Evolutionary conservation across 2,797 vertebrate genomes (phyloP).

Genomic region (Sebastes ruberrimus): DNA sequence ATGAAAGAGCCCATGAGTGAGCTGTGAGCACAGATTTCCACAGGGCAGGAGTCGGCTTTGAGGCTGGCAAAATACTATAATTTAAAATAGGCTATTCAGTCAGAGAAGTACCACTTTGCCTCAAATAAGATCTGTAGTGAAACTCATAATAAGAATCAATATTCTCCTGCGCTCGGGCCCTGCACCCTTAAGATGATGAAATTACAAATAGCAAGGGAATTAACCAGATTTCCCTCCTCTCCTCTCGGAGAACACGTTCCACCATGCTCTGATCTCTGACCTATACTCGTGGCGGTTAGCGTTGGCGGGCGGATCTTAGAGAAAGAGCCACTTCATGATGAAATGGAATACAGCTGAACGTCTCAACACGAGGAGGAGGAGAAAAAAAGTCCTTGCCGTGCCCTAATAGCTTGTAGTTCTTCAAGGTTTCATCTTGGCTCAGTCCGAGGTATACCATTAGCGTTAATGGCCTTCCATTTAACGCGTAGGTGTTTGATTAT

Average conservation of each 20-base stretch:
- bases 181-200: neutral
- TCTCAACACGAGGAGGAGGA: slow-evolving; percentile 3
- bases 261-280: neutral
- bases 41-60: neutral
- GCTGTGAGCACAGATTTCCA: slow-evolving; percentile 24
- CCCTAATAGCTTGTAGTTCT: slow-evolving; percentile 54
- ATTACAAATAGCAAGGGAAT: neutral
- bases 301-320: neutral
- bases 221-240: neutral
- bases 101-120: neutral
- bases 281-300: neutral
- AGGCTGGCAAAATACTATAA: neutral
- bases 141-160: neutral
- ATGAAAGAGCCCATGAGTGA: slow-evolving; percentile 22
- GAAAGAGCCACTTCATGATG: neutral
- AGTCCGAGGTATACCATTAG: slow-evolving; percentile 68
- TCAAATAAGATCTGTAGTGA: neutral
- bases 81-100: neutral
- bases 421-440: slow-evolving; percentile 67
- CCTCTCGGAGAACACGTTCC: neutral
- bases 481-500: slow-evolving; percentile 73
- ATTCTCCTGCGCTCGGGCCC: neutral
- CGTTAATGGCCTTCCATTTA: slow-evolving; percentile 70
- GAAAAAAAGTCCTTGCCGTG: slow-evolving; percentile 41
- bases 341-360: slow-evolving; percentile 2